Evolutionary conservation across 2,113 vertebrate species (phyloP).

Genomic region (Dinomys branickii): DNA sequence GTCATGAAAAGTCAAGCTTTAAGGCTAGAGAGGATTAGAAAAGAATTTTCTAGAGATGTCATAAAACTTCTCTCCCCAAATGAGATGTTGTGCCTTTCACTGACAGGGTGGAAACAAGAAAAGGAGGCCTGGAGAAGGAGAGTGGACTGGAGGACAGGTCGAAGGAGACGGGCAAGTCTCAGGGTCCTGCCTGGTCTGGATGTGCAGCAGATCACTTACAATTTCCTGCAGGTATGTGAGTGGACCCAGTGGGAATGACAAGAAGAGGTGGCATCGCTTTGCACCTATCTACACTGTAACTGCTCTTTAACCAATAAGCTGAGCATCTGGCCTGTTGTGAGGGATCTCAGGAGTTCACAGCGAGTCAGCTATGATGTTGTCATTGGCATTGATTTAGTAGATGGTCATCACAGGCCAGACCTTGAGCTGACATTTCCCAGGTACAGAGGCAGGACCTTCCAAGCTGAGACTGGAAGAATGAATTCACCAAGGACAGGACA

Average conservation of each 20-base stretch:
- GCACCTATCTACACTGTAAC: neutral
- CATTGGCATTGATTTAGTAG: neutral
- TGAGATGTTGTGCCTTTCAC: slow-evolving; percentile 72
- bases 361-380: neutral
- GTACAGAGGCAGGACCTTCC: neutral
- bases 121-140: neutral
- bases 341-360: neutral
- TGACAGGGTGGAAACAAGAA: slow-evolving; percentile 72
- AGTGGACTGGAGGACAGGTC: neutral
- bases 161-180: neutral
- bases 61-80: slow-evolving; percentile 79
- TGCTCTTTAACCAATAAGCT: neutral
- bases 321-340: neutral
- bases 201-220: neutral
- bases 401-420: neutral
- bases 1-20: slow-evolving; percentile 75
- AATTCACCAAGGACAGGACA: neutral
- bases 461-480: neutral
- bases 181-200: neutral
- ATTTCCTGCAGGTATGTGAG: neutral
- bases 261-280: neutral
- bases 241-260: neutral
- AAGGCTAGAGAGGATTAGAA: slow-evolving; percentile 76
- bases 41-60: slow-evolving; percentile 83
- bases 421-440: neutral